Conservation (phyloP, 2,888 invertebrate genomes). For the Campoplex capitator region DNA sequence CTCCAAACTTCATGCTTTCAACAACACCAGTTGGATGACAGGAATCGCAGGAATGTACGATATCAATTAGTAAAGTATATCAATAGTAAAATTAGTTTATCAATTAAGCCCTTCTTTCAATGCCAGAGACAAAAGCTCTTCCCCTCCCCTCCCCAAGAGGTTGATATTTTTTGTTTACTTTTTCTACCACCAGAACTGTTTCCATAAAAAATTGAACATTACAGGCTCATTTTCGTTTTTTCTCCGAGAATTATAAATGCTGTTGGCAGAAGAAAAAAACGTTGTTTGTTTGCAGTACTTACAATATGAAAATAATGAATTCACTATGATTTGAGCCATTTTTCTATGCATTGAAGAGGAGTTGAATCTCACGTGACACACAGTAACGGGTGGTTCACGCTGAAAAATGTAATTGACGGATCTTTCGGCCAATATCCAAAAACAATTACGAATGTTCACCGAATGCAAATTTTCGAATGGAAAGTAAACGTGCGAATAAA, state of each 20-base stretch:
- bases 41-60: constrained; percentile 74
- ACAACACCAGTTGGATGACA: constrained; percentile 2
- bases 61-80: constrained; percentile 75
- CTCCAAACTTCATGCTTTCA: neutral
- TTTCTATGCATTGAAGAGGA: neutral
- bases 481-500: constrained; percentile 17
- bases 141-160: constrained; percentile 35
- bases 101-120: constrained; percentile 44
- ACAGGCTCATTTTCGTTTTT: constrained; percentile 76
- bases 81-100: too few species aligned
- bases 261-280: neutral
- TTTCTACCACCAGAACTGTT: constrained; percentile 39
- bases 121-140: constrained; percentile 17
- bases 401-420: neutral
- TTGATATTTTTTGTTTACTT: constrained; percentile 4
- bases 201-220: constrained; percentile 75
- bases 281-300: neutral
- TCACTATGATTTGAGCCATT: neutral
- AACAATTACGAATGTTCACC: neutral
- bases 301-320: neutral
- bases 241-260: constrained; percentile 45
- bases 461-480: neutral
- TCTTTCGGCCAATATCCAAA: neutral
- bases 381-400: neutral
- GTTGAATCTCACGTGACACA: neutral